phyloP scores from a whole-genome alignment of 2,113 vertebrate species.

The Etheostoma spectabile region DNA sequence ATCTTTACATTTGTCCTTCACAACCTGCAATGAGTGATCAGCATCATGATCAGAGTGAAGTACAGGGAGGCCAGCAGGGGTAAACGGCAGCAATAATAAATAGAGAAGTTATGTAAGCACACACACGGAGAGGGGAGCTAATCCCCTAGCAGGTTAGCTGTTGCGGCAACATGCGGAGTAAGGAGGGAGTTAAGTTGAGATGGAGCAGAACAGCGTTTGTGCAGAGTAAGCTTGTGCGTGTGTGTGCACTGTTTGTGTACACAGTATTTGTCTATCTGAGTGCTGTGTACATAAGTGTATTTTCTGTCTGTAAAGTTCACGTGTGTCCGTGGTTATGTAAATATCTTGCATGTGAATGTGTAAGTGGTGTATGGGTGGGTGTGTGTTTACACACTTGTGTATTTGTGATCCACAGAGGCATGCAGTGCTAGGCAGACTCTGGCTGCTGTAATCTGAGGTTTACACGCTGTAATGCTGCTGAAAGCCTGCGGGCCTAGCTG shows the following conservation, averaged over 20 bases:
- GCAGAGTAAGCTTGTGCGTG: slow-evolving; percentile 11
- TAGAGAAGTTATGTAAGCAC: slow-evolving; percentile 43
- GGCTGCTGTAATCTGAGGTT: slow-evolving; percentile 81
- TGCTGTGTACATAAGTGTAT: slow-evolving; percentile 1
- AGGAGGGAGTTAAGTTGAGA: slow-evolving; percentile 31
- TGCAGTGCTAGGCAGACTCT: slow-evolving; percentile 69
- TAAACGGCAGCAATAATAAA: slow-evolving; percentile 32
- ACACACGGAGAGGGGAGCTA: slow-evolving; percentile 20
- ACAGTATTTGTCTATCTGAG: background rate
- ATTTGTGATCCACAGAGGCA: slow-evolving; percentile 76
- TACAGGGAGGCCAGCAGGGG: background rate
- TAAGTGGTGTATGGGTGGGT: slow-evolving; percentile 46
- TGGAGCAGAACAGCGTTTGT: slow-evolving; percentile 32
- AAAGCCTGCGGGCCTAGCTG: slow-evolving; percentile 79
- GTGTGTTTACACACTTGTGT: slow-evolving; percentile 60
- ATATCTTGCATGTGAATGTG: slow-evolving; percentile 36
- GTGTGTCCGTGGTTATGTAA: slow-evolving; percentile 38
- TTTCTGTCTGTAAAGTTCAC: slow-evolving; percentile 21
- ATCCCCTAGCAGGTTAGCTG: slow-evolving; percentile 47
- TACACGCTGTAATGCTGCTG: slow-evolving; percentile 82
- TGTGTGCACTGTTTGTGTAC: slow-evolving; percentile 11
- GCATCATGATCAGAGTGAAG: background rate
- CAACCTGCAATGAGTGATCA: background rate
- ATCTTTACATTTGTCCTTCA: slow-evolving; percentile 39
- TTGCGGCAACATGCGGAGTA: slow-evolving; percentile 18